These are phyloP conservation scores for Perca flavescens DNA, from an alignment of 2,113 vertebrate genomes.

Conservation along the genomic window DNA sequence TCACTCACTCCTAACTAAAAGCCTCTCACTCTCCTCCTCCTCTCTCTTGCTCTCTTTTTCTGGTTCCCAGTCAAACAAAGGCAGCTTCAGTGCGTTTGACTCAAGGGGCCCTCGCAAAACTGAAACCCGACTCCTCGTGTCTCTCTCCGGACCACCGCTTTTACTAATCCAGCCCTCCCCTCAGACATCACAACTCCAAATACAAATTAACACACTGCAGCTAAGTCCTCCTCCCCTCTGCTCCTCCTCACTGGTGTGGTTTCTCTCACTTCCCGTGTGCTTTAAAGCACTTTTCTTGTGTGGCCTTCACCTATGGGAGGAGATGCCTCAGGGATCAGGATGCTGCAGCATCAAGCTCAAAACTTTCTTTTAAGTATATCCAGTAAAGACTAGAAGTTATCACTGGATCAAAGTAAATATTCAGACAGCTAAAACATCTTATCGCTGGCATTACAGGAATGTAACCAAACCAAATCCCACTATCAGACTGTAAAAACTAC, in stretches of 20 bases:
- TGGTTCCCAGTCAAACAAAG: conserved; percentile 81
- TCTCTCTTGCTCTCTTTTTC: conserved; percentile 49
- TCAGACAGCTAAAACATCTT: neutral
- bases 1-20: conserved; percentile 60
- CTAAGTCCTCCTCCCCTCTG: conserved; percentile 34
- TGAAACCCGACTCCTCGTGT: conserved; percentile 81
- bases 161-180: conserved; percentile 70
- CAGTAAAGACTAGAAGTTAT: neutral
- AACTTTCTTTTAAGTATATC: conserved; percentile 1
- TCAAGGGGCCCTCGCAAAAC: conserved; percentile 71
- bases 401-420: conserved; percentile 3
- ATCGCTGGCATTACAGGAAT: neutral
- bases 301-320: conserved; percentile 51
- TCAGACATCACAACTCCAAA: conserved; percentile 68
- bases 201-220: conserved; percentile 69
- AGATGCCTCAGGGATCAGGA: neutral
- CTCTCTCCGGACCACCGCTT: conserved; percentile 72
- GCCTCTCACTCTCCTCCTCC: conserved; percentile 57
- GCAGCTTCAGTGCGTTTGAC: conserved; percentile 80
- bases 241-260: conserved; percentile 39
- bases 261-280: conserved; percentile 49
- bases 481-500: neutral
- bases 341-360: conserved; percentile 9
- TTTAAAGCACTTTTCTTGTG: conserved; percentile 20
- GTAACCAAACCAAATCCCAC: neutral